These are phyloP conservation scores for Thecophora atra DNA, from an alignment of 2,888 invertebrate species.

Conservation along the genomic window DNA sequence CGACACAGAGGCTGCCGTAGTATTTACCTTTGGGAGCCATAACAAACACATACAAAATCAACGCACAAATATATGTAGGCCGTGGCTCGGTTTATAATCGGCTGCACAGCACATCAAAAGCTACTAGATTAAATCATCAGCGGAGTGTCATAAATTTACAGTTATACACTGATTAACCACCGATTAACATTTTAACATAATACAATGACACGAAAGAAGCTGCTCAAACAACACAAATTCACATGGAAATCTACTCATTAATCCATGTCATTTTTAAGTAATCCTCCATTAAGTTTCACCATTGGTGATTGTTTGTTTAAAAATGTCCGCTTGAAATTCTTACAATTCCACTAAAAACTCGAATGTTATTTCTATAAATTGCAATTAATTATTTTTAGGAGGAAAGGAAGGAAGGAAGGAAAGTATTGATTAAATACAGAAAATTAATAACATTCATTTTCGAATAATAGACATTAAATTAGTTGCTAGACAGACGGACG, in stretches of 20 bases:
- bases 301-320: too few species aligned
- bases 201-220: constrained; percentile 1
- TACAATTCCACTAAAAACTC: too few species aligned
- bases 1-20: not conserved
- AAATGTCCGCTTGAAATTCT: too few species aligned
- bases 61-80: not conserved
- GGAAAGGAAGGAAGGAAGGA: too few species aligned
- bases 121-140: constrained; percentile 22
- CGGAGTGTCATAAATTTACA: constrained; percentile 20
- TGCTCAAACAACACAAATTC: not conserved
- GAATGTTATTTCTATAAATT: too few species aligned
- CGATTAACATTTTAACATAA: not conserved
- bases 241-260: too few species aligned
- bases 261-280: too few species aligned
- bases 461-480: not conserved
- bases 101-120: not conserved
- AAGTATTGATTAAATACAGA: too few species aligned
- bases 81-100: not conserved
- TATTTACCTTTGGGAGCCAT: constrained; percentile 27
- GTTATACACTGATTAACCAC: constrained; percentile 28
- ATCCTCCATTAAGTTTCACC: too few species aligned
- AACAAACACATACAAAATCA: constrained; percentile 9
- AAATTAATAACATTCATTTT: constrained; percentile 3
- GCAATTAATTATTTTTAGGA: too few species aligned
- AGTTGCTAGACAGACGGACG: not conserved